Evolutionary conservation across 2,797 vertebrate genomes (phyloP).

Genomic region (Gymnothorax reevesii): DNA sequence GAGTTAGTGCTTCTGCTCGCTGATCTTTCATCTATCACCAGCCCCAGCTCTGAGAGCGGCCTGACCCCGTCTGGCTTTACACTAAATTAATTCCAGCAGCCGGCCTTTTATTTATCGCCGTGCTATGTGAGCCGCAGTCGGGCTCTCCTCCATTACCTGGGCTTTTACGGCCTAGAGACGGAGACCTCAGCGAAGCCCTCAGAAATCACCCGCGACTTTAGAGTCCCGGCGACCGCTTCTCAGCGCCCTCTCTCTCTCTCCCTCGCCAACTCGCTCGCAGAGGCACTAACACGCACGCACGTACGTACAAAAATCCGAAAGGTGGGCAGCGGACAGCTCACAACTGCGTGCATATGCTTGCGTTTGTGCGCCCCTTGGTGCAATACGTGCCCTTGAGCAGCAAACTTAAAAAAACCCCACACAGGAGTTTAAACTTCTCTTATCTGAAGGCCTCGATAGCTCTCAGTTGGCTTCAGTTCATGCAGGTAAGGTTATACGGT

Average conservation of each 20-base stretch:
- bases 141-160: constrained; percentile 64
- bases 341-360: no score
- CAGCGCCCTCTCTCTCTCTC: constrained; percentile 28
- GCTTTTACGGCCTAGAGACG: constrained; percentile 59
- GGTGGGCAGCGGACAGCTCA: no score
- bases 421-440: constrained; percentile 29
- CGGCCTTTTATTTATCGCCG: constrained; percentile 67
- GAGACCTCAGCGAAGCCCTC: constrained; percentile 65
- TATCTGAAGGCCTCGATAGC: constrained; percentile 33
- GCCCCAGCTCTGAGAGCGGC: constrained; percentile 59
- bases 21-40: constrained; percentile 69
- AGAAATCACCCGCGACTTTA: constrained; percentile 65
- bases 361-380: no score
- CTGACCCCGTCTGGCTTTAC: constrained; percentile 67
- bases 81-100: constrained; percentile 35
- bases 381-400: neutral
- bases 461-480: constrained; percentile 30
- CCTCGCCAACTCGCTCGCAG: constrained; percentile 1
- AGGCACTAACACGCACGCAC: neutral
- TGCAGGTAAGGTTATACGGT: constrained; percentile 17
- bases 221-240: constrained; percentile 42
- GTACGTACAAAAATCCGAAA: neutral
- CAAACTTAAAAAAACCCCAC: neutral
- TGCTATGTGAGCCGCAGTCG: constrained; percentile 60
- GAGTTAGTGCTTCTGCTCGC: constrained; percentile 63